Percentiles rank a stretch among this genome's conserved stretches.
These are phyloP conservation scores for Callopanchax toddi DNA, from an alignment of 2,113 vertebrate genomes.

Conservation along the genomic window DNA sequence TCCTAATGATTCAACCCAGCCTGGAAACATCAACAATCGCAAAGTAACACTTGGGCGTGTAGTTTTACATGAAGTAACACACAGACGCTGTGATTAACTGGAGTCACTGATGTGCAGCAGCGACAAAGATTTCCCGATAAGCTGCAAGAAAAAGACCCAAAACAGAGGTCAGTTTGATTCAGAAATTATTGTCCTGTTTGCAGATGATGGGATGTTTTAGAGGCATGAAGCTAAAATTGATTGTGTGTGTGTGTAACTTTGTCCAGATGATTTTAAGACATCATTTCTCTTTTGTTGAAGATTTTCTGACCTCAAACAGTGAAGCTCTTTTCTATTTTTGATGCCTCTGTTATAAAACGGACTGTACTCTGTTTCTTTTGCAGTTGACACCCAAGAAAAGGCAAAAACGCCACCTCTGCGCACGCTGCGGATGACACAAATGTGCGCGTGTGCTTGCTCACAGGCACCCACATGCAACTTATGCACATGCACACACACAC, in stretches of 20 bases:
- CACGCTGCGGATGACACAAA: constrained; percentile 53
- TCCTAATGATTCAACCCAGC: constrained; percentile 78
- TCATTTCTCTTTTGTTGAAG: background rate
- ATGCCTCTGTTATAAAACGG: constrained; percentile 13
- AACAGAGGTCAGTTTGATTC: background rate
- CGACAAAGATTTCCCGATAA: background rate
- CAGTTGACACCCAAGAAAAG: constrained; percentile 44
- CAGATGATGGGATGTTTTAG: background rate
- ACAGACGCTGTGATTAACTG: constrained; percentile 25
- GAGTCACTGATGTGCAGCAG: constrained; percentile 21
- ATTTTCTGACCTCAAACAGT: background rate
- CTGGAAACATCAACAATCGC: constrained; percentile 74
- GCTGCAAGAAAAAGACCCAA: background rate
- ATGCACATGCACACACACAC: constrained; percentile 1
- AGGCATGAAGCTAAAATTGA: background rate
- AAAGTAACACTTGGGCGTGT: constrained; percentile 63
- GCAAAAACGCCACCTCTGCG: constrained; percentile 38
- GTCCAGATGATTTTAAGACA: background rate
- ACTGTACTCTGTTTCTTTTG: constrained; percentile 35
- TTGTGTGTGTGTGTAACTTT: too few species aligned
- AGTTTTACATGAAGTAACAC: constrained; percentile 46
- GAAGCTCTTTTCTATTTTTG: background rate
- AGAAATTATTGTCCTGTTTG: background rate
- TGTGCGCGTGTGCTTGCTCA: constrained; percentile 53
- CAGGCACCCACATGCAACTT: constrained; percentile 31